A percentile compares a stretch with the other conserved stretches of the same genome.
phyloP scores from a whole-genome alignment of 2,797 vertebrate species.

The Phylloscopus collybita region DNA sequence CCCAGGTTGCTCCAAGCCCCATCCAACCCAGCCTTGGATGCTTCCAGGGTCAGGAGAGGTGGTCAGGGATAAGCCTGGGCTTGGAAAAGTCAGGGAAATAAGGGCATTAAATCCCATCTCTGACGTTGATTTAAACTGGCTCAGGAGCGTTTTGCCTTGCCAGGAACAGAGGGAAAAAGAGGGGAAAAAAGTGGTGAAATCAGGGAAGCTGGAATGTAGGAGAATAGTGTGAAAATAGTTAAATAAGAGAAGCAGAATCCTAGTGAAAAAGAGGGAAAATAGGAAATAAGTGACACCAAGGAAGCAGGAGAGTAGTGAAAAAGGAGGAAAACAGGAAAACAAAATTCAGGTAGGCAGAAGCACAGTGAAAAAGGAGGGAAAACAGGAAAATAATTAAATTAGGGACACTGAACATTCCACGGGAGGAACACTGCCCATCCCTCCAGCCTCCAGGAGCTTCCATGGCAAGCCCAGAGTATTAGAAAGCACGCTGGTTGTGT shows the following conservation, averaged over 20 bases:
- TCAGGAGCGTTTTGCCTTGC: background rate
- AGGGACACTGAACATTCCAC: background rate
- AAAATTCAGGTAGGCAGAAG: background rate
- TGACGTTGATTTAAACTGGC: accelerated
- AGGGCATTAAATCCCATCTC: background rate
- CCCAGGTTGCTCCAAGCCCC: background rate
- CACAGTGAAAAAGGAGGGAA: background rate
- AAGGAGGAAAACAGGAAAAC: background rate
- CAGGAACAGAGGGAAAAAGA: background rate
- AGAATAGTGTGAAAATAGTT: background rate
- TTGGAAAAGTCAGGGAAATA: background rate
- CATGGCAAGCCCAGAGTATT: accelerated
- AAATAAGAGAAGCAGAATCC: background rate
- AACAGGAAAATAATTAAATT: accelerated
- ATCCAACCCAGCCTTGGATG: accelerated
- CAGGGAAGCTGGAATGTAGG: background rate
- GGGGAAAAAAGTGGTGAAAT: background rate
- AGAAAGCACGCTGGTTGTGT: too few relatives aligned
- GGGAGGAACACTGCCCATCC: background rate
- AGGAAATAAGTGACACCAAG: background rate
- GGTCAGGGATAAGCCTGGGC: background rate
- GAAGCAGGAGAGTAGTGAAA: background rate
- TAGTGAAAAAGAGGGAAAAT: background rate
- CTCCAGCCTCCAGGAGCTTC: background rate
- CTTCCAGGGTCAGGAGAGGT: background rate